These are phyloP conservation scores for Mirounga angustirostris DNA, from an alignment of 2,113 vertebrate genomes.

Conservation along the genomic window DNA sequence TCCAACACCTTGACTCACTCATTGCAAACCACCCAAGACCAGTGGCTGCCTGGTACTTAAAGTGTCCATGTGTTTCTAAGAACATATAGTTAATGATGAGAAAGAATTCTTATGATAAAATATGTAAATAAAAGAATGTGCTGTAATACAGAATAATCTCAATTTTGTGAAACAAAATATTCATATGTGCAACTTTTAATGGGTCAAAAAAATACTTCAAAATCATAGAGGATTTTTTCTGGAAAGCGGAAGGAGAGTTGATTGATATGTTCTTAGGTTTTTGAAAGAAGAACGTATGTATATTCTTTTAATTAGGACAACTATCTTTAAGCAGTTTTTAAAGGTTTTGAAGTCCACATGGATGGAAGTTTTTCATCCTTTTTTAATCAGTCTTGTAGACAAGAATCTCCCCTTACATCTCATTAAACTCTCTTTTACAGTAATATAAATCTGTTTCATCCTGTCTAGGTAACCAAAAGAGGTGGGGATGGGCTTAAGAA, in stretches of 20 bases:
- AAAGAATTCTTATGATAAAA: background rate
- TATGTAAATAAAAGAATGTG: background rate
- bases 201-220: conserved; percentile 11
- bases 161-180: conserved; percentile 25
- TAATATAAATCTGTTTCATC: background rate
- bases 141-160: background rate
- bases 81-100: background rate
- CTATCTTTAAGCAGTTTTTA: background rate
- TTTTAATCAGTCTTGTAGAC: background rate
- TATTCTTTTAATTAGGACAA: conserved; percentile 31
- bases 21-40: background rate
- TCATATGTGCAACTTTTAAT: background rate
- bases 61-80: background rate
- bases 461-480: background rate
- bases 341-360: background rate
- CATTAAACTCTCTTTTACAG: conserved; percentile 10
- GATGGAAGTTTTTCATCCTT: background rate
- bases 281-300: background rate
- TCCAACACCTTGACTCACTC: background rate
- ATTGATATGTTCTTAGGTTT: conserved; percentile 6
- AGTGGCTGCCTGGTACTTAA: background rate
- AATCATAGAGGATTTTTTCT: conserved; percentile 33
- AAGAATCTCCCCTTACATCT: background rate
- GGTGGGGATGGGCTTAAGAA: background rate
- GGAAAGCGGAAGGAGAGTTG: background rate